Percentiles rank a stretch among this genome's conserved stretches.
Evolutionary conservation across 2,113 vertebrate genomes (phyloP).

Genomic region (Charadrius vociferus): DNA sequence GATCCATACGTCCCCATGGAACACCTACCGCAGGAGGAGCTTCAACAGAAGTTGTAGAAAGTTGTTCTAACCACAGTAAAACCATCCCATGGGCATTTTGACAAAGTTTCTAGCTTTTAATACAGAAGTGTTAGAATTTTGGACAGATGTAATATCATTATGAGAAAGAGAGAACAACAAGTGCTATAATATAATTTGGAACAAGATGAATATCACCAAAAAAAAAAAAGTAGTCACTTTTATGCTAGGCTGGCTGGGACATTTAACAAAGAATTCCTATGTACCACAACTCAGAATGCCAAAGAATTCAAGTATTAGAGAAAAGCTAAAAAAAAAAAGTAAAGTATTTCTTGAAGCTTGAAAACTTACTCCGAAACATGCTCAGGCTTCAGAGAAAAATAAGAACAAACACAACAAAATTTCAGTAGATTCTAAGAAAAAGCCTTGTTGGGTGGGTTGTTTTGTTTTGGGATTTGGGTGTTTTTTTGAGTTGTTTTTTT

Average conservation of each 20-base stretch:
- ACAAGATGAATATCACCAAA: not conserved
- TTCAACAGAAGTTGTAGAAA: not conserved
- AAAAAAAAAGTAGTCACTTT: not conserved
- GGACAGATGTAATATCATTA: not conserved
- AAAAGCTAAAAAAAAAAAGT: not conserved
- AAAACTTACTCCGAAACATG: not conserved
- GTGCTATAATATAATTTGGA: not conserved
- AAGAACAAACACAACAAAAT: not conserved
- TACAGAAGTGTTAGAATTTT: not conserved
- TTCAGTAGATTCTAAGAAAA: not conserved
- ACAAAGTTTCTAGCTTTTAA: not conserved
- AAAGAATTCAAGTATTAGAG: not conserved
- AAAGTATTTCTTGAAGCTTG: not conserved
- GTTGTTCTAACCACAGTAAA: not conserved
- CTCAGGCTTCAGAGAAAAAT: not conserved
- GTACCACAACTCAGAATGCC: not conserved
- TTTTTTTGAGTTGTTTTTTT: not conserved
- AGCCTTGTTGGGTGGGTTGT: accelerated
- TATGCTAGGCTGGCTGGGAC: not conserved
- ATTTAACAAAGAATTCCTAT: not conserved
- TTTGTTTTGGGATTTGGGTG: not conserved
- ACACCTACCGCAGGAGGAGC: not conserved
- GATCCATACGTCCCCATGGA: not conserved
- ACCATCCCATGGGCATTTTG: not conserved
- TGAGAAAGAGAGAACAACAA: not conserved